A percentile compares a stretch with the other conserved stretches of the same genome.
Evolutionary conservation across 2,888 invertebrate genomes (phyloP).

Genomic region (Tipula lateralis): DNA sequence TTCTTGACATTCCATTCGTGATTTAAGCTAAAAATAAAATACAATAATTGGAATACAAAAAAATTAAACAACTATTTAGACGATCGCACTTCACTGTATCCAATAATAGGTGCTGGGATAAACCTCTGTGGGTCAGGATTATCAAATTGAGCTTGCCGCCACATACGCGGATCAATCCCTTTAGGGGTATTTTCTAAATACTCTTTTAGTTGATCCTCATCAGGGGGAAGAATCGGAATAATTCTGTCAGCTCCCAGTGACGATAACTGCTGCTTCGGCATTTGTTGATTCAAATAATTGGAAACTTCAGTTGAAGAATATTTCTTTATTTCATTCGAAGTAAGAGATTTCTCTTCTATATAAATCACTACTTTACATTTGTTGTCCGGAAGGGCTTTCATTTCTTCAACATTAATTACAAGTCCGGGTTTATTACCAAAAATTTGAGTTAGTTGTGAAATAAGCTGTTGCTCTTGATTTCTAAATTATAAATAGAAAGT

Average conservation of each 20-base stretch:
- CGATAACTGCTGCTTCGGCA: constrained; percentile 65
- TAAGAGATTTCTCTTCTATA: constrained; percentile 64
- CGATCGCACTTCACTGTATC: constrained; percentile 63
- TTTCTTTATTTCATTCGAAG: constrained; percentile 59
- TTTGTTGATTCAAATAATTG: constrained; percentile 63
- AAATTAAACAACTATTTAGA: background rate
- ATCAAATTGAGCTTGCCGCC: constrained; percentile 94
- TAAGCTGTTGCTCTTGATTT: constrained; percentile 65
- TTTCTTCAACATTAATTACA: constrained; percentile 68
- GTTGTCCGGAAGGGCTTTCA: constrained; percentile 72
- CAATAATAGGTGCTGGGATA: constrained; percentile 91
- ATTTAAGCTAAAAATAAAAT: constrained; percentile 53
- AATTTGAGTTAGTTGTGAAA: constrained; percentile 61
- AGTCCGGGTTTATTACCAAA: constrained; percentile 83
- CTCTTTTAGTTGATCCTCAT: constrained; percentile 74
- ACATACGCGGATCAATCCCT: constrained; percentile 83
- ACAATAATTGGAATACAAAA: background rate
- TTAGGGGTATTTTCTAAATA: constrained; percentile 88
- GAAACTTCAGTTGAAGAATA: constrained; percentile 70
- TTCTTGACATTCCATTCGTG: constrained; percentile 78
- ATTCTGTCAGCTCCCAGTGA: constrained; percentile 68
- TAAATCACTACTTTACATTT: constrained; percentile 73
- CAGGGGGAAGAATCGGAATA: constrained; percentile 68
- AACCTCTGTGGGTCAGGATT: constrained; percentile 89
- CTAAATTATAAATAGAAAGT: constrained; percentile 51